These are phyloP conservation scores for Notocelia uddmanniana DNA, from an alignment of 2,888 invertebrate genomes.

Conservation along the genomic window DNA sequence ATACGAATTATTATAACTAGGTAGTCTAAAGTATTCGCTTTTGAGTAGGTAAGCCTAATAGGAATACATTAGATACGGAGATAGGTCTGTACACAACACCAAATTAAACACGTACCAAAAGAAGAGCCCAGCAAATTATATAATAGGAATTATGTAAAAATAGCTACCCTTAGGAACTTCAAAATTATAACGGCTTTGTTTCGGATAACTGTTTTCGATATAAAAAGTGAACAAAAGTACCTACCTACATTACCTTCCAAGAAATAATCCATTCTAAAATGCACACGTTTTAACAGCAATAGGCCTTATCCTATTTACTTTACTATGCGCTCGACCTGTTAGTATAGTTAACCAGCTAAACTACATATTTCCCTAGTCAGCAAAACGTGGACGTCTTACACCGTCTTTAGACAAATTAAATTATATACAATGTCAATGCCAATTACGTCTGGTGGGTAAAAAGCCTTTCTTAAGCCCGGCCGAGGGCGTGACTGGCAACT, in stretches of 20 bases:
- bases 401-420: conserved; percentile 44
- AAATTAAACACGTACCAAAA: too few relatives aligned
- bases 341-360: conserved; percentile 32
- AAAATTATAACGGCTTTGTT: too few relatives aligned
- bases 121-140: too few relatives aligned
- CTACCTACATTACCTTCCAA: not conserved
- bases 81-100: not conserved
- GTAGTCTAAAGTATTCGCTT: not conserved
- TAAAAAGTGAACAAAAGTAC: too few relatives aligned
- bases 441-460: conserved; percentile 38
- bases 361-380: conserved; percentile 34
- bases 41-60: not conserved
- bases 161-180: too few relatives aligned
- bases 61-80: conserved; percentile 6
- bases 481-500: conserved; percentile 22
- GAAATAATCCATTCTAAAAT: not conserved
- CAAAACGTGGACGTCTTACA: conserved; percentile 35
- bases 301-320: conserved; percentile 24
- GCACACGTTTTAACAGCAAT: not conserved
- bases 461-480: conserved; percentile 33
- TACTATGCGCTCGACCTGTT: conserved; percentile 22
- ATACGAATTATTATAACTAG: not conserved
- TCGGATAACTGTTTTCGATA: too few relatives aligned
- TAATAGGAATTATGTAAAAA: too few relatives aligned
- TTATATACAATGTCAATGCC: conserved; percentile 46